Percentiles rank a stretch among this genome's conserved stretches.
Evolutionary conservation across 2,797 vertebrate species (phyloP).

Genomic region (Schizopygopsis malacanthus): DNA sequence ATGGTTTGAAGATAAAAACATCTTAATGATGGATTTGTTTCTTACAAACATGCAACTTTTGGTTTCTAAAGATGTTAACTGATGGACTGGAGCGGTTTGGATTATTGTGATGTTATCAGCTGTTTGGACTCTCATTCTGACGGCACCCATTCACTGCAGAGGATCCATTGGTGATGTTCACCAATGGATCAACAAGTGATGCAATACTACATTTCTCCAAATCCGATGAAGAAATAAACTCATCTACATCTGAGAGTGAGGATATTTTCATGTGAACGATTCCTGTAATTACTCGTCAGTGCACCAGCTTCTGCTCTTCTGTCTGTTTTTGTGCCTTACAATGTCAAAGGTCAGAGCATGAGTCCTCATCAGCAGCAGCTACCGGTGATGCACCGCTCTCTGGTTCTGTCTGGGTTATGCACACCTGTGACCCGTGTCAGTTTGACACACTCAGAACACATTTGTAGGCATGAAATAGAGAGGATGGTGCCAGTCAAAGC

Average conservation of each 20-base stretch:
- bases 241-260: background rate
- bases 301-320: background rate
- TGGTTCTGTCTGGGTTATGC: background rate
- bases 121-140: background rate
- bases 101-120: background rate
- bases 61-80: background rate
- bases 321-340: background rate
- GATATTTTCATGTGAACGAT: background rate
- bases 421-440: constrained; percentile 29
- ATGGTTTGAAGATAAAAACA: background rate
- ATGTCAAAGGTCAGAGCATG: background rate
- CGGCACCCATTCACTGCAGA: background rate
- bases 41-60: background rate
- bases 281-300: background rate
- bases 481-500: constrained; percentile 31
- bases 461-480: constrained; percentile 67
- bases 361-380: background rate
- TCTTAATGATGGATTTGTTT: background rate
- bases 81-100: background rate
- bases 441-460: constrained; percentile 42
- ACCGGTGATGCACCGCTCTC: background rate
- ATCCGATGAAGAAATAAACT: background rate
- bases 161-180: background rate
- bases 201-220: background rate
- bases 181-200: too few relatives aligned